Evolutionary conservation across 2,113 vertebrate genomes (phyloP), one percentile per base, ranked within the genome.

Genomic region (Melospiza georgiana): DNA sequence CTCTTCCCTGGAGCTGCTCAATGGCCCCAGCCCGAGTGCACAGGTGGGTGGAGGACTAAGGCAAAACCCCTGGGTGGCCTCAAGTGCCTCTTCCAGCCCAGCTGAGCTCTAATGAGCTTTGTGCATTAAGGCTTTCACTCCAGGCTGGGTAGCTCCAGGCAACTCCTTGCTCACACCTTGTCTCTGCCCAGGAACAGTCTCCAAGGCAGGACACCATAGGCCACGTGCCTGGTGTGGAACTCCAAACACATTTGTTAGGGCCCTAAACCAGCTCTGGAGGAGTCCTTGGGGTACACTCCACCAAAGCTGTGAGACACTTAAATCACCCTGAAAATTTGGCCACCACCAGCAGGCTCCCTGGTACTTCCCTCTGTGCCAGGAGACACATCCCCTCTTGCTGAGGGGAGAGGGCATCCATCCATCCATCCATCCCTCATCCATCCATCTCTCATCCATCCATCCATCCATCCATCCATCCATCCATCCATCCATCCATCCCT

Each of bases 101-200:
- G 76, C 48, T 61, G 44, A 87, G 69, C 77, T 18, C 66, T 96
- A 91, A 93, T 74, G 30, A 78, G 84, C 87, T 91, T 72, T 65
- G 66, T 87, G 93, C 12, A 52, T 54, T 81, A 68, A 82, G 31
- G 87, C 84, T 96, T 94, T 96, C 94, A 95, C 94, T 94, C 69
- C 22, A 67, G 65, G 33, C 65, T 14, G 44, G 61, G 80, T 75
- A 92, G 66, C 93, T 95, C 57, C 77, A 87, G 89, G 89, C 57
- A 87, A 14, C 23, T 89, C 77, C 39, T 48, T 69, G 62, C 59
- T 85, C 81, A 24, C 0, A 2, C n/a, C 35, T 43, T 28, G 58
- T 28, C 27, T 61, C 61, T 65, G 61, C 76, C 43, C 8, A 54
- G 76, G 39, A 92, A 57, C 13, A 17, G 17, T 12, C 41, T 72